Evolutionary conservation across 2,888 invertebrate species (phyloP).

Genomic region (Nomada fabriciana): DNA sequence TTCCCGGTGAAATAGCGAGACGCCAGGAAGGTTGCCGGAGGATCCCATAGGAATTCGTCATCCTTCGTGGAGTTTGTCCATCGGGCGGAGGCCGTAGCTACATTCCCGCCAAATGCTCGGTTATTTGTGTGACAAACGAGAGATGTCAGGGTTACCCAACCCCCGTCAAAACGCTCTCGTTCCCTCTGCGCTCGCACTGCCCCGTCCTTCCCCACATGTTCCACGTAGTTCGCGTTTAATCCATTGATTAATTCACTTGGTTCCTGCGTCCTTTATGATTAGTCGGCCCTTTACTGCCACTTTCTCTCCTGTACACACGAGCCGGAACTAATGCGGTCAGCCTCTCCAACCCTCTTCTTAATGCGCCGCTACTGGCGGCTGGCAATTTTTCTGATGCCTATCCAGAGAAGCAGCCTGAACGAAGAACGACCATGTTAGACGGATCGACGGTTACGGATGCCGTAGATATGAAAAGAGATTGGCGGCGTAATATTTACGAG

Average conservation of each 20-base stretch:
- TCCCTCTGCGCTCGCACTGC: constrained; percentile 22
- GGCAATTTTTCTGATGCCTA: constrained; percentile 78
- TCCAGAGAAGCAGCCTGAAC: constrained; percentile 28
- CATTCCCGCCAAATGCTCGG: constrained; percentile 80
- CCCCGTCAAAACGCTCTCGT: constrained; percentile 52
- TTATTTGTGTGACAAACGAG: constrained; percentile 84
- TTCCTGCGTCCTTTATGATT: constrained; percentile 81
- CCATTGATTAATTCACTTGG: constrained; percentile 83
- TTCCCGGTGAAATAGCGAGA: constrained; percentile 62
- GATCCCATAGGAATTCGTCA: constrained; percentile 78
- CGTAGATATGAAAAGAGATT: constrained; percentile 53
- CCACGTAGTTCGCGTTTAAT: constrained; percentile 78
- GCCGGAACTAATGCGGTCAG: constrained; percentile 78
- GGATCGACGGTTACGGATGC: constrained; percentile 51
- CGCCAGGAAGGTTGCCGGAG: constrained; percentile 42
- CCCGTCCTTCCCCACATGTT: constrained; percentile 61
- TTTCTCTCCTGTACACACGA: constrained; percentile 71
- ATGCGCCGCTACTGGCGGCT: constrained; percentile 64
- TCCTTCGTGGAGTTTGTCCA: constrained; percentile 77
- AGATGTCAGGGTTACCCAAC: constrained; percentile 75
- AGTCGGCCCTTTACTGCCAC: constrained; percentile 77
- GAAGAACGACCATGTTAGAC: constrained; percentile 47
- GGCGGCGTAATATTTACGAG: constrained; percentile 37
- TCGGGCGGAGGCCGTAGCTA: constrained; percentile 69
- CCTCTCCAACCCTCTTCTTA: constrained; percentile 61